phyloP scores from a whole-genome alignment of 2,113 vertebrate species.

The Seriola dumerili region DNA sequence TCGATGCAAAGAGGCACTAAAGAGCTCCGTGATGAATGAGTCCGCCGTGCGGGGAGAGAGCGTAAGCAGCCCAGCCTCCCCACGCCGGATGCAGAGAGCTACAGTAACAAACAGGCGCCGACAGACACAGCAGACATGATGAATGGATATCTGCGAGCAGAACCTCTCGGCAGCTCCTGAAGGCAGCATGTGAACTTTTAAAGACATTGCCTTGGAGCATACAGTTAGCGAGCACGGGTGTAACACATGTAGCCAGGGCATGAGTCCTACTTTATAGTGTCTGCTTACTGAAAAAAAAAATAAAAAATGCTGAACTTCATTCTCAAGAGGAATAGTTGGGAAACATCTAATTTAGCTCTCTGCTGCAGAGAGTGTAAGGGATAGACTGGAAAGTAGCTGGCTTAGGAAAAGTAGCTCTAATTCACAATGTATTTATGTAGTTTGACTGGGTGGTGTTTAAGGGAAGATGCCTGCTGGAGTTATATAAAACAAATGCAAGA shows the following conservation, averaged over 20 bases:
- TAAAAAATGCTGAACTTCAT: conserved; percentile 30
- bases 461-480: conserved; percentile 20
- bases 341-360: conserved; percentile 42
- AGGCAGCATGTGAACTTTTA: conserved; percentile 49
- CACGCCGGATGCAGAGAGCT: conserved; percentile 49
- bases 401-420: conserved; percentile 27
- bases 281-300: conserved; percentile 24
- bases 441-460: conserved; percentile 23
- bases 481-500: conserved; percentile 33
- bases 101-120: conserved; percentile 67
- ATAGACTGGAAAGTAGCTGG: conserved; percentile 34
- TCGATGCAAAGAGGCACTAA: conserved; percentile 27
- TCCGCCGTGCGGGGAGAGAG: conserved; percentile 24
- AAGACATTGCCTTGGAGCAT: conserved; percentile 42
- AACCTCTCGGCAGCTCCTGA: conserved; percentile 35
- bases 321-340: conserved; percentile 25
- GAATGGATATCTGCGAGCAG: conserved; percentile 59
- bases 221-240: conserved; percentile 10
- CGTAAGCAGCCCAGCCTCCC: conserved; percentile 35
- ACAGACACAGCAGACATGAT: conserved; percentile 67
- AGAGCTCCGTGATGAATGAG: conserved; percentile 68
- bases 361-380: conserved; percentile 25
- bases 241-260: conserved; percentile 11
- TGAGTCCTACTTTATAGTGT: conserved; percentile 18
- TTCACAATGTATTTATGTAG: conserved; percentile 30